A percentile compares a stretch with the other conserved stretches of the same genome.
Evolutionary conservation across 2,888 invertebrate species (phyloP).

Genomic region (Augochlorella aurata): DNA sequence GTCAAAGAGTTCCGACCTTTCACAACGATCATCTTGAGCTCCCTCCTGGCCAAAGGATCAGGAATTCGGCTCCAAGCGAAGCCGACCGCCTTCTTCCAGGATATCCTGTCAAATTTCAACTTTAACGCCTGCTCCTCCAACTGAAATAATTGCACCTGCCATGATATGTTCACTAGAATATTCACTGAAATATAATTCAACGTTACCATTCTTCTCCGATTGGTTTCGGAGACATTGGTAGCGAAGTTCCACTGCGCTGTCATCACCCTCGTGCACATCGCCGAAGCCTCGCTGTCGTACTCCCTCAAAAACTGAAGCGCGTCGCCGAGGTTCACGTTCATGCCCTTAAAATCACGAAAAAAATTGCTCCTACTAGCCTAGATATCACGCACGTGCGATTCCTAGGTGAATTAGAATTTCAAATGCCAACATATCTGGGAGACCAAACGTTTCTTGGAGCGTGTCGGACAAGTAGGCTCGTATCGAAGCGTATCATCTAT

Average conservation of each 20-base stretch:
- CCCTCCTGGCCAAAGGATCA: slow-evolving; percentile 86
- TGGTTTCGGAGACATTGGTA: slow-evolving; percentile 89
- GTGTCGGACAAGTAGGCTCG: slow-evolving; percentile 48
- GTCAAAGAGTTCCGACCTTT: slow-evolving; percentile 89
- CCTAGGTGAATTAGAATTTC: slow-evolving; percentile 58
- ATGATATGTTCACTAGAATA: not conserved
- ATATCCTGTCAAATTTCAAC: slow-evolving; percentile 88
- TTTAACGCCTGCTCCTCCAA: slow-evolving; percentile 87
- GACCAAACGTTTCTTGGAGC: slow-evolving; percentile 63
- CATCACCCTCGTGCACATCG: slow-evolving; percentile 88
- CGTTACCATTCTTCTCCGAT: slow-evolving; percentile 86
- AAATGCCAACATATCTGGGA: slow-evolving; percentile 45
- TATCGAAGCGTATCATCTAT: slow-evolving; percentile 71
- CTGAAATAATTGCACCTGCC: slow-evolving; percentile 65
- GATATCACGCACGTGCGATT: slow-evolving; percentile 30
- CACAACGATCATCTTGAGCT: slow-evolving; percentile 88
- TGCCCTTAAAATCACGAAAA: slow-evolving; percentile 83
- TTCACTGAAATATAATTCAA: not conserved
- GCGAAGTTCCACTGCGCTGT: slow-evolving; percentile 90
- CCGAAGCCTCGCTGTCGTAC: slow-evolving; percentile 88
- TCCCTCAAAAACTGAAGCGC: slow-evolving; percentile 88
- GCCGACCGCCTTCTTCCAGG: slow-evolving; percentile 88
- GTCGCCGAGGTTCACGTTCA: slow-evolving; percentile 86
- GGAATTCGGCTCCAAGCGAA: slow-evolving; percentile 88
- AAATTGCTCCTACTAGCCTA: slow-evolving; percentile 47